Percentiles rank a stretch among this genome's conserved stretches.
phyloP scores from a whole-genome alignment of 2,888 invertebrate species.

The Timandra comae region DNA sequence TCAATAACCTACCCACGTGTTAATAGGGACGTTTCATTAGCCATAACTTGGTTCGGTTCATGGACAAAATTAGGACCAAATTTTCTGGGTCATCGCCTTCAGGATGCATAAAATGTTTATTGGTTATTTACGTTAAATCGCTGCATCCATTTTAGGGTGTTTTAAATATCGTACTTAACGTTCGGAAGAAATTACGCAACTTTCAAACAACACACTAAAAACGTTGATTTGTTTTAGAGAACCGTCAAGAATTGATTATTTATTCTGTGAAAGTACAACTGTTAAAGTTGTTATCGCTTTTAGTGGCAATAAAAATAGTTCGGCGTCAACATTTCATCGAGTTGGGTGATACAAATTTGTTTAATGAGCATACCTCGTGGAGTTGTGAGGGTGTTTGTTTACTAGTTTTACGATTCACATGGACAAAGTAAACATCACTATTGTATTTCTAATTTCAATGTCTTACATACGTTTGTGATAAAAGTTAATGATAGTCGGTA shows the following conservation, averaged over 20 bases:
- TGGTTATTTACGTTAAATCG: slow-evolving; percentile 9
- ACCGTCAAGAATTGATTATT: slow-evolving; percentile 28
- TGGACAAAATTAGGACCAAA: slow-evolving; percentile 14
- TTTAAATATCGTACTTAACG: background rate
- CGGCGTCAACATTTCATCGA: slow-evolving; percentile 22
- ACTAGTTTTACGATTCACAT: background rate
- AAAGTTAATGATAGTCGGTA: too few species aligned
- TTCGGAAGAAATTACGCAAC: background rate
- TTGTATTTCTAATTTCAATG: too few species aligned
- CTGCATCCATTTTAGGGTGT: slow-evolving; percentile 1
- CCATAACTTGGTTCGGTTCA: slow-evolving; percentile 35
- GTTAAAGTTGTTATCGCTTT: slow-evolving; percentile 31
- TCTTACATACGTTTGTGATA: too few species aligned
- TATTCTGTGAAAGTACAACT: slow-evolving; percentile 21
- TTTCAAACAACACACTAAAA: background rate
- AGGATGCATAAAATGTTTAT: slow-evolving; percentile 15
- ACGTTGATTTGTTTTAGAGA: slow-evolving; percentile 11
- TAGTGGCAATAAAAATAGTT: slow-evolving; percentile 30
- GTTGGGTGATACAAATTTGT: slow-evolving; percentile 7
- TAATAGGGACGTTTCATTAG: slow-evolving; percentile 34
- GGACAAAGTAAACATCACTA: too few species aligned
- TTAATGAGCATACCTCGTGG: slow-evolving; percentile 1
- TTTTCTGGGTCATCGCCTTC: slow-evolving; percentile 21
- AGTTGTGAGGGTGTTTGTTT: background rate
- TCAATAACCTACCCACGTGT: slow-evolving; percentile 53